A percentile compares a stretch with the other conserved stretches of the same genome.
Evolutionary conservation across 2,113 vertebrate species (phyloP).

Genomic region (Nannospalax galili): DNA sequence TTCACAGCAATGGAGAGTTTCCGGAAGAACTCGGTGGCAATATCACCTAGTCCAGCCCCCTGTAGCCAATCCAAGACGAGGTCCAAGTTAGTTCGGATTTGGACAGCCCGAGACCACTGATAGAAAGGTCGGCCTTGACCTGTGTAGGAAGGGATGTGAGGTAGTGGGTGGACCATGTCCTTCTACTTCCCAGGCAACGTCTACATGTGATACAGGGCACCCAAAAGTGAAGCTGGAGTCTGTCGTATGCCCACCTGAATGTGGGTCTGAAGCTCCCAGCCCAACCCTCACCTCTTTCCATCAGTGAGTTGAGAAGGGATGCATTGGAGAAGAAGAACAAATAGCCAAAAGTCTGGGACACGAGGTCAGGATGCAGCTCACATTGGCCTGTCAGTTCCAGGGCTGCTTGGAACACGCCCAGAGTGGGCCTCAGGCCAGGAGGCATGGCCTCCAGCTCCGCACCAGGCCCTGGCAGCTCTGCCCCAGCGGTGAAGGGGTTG

Average conservation of each 20-base stretch:
- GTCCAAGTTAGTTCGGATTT: slow-evolving; percentile 95
- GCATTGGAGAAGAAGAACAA: slow-evolving; percentile 98
- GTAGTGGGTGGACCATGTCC: background rate
- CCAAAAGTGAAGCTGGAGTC: background rate
- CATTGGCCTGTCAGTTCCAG: slow-evolving; percentile 91
- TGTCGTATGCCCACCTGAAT: background rate
- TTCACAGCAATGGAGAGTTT: slow-evolving; percentile 94
- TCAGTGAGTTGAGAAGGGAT: slow-evolving; percentile 94
- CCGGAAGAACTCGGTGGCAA: slow-evolving; percentile 94
- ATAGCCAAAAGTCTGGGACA: slow-evolving; percentile 96
- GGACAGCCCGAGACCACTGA: slow-evolving; percentile 95
- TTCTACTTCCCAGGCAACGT: background rate
- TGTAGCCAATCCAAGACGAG: slow-evolving; percentile 95
- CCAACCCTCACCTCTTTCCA: slow-evolving; percentile 91
- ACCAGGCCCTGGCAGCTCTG: slow-evolving; percentile 80
- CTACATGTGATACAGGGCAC: background rate
- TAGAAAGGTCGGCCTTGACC: slow-evolving; percentile 89
- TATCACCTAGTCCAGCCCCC: slow-evolving; percentile 93
- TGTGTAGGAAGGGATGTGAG: slow-evolving; percentile 13
- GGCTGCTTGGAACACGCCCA: slow-evolving; percentile 93
- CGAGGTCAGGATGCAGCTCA: slow-evolving; percentile 92
- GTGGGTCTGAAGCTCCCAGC: background rate
- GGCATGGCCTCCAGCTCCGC: slow-evolving; percentile 88
- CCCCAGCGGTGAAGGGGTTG: slow-evolving; percentile 90
- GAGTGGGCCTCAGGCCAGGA: slow-evolving; percentile 89